Conservation (phyloP, 2,888 invertebrate genomes). For the Ormyrus rosae region DNA sequence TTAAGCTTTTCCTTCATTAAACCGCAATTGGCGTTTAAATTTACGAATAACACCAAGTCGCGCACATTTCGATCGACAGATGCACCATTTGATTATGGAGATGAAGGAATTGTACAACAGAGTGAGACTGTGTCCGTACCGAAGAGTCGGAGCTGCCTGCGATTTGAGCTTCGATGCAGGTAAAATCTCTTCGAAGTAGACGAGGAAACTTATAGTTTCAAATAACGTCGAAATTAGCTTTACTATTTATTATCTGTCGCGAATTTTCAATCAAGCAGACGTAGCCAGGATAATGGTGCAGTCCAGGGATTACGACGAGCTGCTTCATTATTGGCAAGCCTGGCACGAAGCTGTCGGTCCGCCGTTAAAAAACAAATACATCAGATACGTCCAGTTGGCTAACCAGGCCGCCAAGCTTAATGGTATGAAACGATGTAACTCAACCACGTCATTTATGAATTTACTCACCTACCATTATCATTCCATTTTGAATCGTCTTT, state of each 20-base stretch:
- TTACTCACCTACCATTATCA: no score
- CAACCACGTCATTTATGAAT: no score
- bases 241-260: no score
- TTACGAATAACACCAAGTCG: no score
- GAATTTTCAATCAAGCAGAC: conserved; percentile 67
- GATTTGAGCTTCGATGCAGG: conserved; percentile 76
- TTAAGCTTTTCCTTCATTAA: no score
- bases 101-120: conserved; percentile 88
- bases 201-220: no score
- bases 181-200: conserved; percentile 55
- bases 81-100: conserved; percentile 83
- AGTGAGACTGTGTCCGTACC: conserved; percentile 84
- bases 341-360: conserved; percentile 90
- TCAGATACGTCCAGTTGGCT: conserved; percentile 86
- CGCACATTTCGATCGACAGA: conserved; percentile 74
- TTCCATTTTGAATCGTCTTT: no score
- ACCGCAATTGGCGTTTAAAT: no score
- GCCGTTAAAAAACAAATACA: conserved; percentile 84
- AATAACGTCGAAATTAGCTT: no score
- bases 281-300: conserved; percentile 81
- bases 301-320: conserved; percentile 85
- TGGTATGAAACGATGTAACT: conserved; percentile 76
- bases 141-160: conserved; percentile 74
- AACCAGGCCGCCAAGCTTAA: conserved; percentile 87
- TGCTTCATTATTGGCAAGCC: conserved; percentile 87